These are phyloP conservation scores for Kuschelorhynchus macadamiae DNA, from an alignment of 2,888 invertebrate species.

Conservation along the genomic window DNA sequence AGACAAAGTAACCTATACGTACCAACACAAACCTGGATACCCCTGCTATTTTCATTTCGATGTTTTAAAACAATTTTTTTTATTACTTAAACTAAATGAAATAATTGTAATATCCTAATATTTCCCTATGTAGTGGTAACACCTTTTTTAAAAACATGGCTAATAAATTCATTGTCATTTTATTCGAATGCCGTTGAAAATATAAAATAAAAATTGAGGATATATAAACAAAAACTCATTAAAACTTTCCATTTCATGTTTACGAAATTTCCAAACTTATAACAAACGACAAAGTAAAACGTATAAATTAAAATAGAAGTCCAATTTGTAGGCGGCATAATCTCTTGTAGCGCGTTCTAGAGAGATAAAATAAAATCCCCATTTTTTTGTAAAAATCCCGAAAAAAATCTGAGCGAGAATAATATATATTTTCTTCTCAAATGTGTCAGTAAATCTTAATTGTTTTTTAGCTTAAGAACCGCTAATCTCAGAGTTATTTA, in stretches of 20 bases:
- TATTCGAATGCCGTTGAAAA: too few species aligned
- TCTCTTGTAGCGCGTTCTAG: constrained; percentile 9
- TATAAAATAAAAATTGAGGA: constrained; percentile 1
- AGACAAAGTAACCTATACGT: too few species aligned
- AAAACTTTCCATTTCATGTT: constrained; percentile 5
- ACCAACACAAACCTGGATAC: too few species aligned
- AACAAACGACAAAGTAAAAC: constrained; percentile 15
- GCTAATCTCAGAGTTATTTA: constrained; percentile 9
- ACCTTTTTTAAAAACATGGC: too few species aligned
- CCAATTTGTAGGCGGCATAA: constrained; percentile 19
- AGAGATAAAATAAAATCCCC: constrained; percentile 16
- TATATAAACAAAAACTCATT: constrained; percentile 23
- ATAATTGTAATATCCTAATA: too few species aligned
- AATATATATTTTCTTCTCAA: constrained; percentile 19
- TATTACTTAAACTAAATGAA: too few species aligned
- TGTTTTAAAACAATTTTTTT: too few species aligned
- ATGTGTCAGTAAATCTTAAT: too few species aligned
- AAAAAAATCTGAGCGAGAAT: constrained; percentile 25
- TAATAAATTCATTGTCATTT: too few species aligned
- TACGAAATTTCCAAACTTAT: neutral
- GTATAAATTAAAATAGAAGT: constrained; percentile 22
- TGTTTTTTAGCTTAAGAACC: too few species aligned
- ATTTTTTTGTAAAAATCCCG: constrained; percentile 13
- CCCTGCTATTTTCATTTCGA: too few species aligned
- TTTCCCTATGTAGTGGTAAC: too few species aligned